These are phyloP conservation scores for Oxyruncus cristatus DNA, from an alignment of 2,113 vertebrate species.

Conservation along the genomic window DNA sequence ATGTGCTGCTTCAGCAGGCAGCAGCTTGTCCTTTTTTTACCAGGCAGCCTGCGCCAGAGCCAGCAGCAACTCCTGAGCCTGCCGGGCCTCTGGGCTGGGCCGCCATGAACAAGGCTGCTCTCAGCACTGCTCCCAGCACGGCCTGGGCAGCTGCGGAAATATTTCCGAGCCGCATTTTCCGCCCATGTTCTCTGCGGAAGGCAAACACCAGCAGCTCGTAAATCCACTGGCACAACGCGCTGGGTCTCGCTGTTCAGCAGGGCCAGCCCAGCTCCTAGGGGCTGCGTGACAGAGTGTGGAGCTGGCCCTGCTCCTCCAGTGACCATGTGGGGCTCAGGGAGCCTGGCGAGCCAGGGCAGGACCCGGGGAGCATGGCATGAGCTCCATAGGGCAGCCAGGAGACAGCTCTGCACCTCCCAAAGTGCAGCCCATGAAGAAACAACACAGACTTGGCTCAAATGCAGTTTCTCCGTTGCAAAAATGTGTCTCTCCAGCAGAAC, in stretches of 20 bases:
- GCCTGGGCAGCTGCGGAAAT: conserved; percentile 41
- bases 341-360: neutral
- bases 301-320: neutral
- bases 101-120: neutral
- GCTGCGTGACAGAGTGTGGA: neutral
- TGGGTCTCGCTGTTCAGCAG: rapidly evolving
- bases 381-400: neutral
- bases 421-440: neutral
- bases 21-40: conserved; percentile 14
- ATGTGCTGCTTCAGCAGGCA: conserved; percentile 64
- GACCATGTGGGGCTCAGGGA: neutral
- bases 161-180: conserved; percentile 37
- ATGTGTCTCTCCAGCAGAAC: neutral
- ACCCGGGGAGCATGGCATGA: neutral
- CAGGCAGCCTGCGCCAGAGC: neutral
- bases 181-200: neutral
- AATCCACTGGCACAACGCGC: neutral
- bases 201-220: conserved; percentile 39
- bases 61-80: conserved; percentile 17
- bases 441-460: neutral
- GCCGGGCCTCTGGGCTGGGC: conserved; percentile 7
- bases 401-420: neutral
- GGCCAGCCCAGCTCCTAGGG: neutral
- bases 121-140: neutral
- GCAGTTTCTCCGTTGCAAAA: neutral